These are phyloP conservation scores for Microtus pennsylvanicus DNA, from an alignment of 2,113 vertebrate species.

Conservation along the genomic window DNA sequence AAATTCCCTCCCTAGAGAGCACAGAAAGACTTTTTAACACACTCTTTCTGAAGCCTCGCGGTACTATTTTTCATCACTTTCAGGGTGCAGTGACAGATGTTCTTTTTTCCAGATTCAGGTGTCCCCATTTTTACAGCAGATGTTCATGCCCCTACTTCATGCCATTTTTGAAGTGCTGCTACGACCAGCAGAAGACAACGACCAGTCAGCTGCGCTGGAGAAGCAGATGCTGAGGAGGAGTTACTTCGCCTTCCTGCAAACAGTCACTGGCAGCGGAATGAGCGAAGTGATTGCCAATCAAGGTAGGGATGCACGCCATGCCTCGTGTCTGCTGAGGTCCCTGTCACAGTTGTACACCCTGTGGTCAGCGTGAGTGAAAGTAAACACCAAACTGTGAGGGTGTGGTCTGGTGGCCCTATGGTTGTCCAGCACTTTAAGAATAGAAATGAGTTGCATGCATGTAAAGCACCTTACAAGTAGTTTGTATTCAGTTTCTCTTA, in stretches of 20 bases:
- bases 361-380: not conserved
- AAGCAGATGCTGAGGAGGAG: slow-evolving; percentile 97
- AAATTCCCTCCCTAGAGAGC: not conserved
- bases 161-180: slow-evolving; percentile 97
- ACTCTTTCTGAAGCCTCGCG: not conserved
- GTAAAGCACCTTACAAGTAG: not conserved
- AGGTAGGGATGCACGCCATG: slow-evolving; percentile 86
- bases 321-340: not conserved
- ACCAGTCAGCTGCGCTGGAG: slow-evolving; percentile 97
- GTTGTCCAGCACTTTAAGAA: not conserved
- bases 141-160: slow-evolving; percentile 97
- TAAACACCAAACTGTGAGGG: not conserved
- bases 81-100: not conserved
- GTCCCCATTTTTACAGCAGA: slow-evolving; percentile 97
- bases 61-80: slow-evolving; percentile 18
- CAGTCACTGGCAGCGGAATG: slow-evolving; percentile 95
- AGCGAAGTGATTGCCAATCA: slow-evolving; percentile 97
- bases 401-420: not conserved
- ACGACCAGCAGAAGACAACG: slow-evolving; percentile 97
- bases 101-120: slow-evolving; percentile 91
- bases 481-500: not conserved
- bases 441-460: not conserved
- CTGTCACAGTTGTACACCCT: not conserved
- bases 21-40: not conserved
- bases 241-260: slow-evolving; percentile 98